A percentile compares a stretch with the other conserved stretches of the same genome.
Evolutionary conservation across 2,797 vertebrate genomes (phyloP).

Genomic region (Florisuga fusca): DNA sequence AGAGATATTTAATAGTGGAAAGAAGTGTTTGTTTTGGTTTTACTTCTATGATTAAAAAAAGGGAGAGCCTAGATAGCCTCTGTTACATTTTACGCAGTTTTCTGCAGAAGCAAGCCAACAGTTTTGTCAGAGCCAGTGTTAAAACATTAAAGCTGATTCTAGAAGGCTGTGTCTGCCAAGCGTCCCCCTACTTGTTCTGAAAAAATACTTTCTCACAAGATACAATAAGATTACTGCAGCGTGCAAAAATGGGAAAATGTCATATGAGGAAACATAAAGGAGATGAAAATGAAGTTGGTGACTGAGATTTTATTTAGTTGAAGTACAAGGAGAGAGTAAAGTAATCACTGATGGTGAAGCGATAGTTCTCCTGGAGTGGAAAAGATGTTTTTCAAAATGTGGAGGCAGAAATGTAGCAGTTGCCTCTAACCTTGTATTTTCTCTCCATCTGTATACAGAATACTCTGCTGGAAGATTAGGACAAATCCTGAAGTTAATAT

Average conservation of each 20-base stretch:
- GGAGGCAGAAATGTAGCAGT: neutral
- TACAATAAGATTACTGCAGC: neutral
- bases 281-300: neutral
- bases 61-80: neutral
- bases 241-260: neutral
- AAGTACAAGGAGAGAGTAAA: neutral
- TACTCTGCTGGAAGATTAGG: neutral
- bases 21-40: neutral
- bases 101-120: neutral
- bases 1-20: neutral
- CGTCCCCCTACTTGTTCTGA: neutral
- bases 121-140: neutral
- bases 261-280: neutral
- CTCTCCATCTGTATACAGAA: neutral
- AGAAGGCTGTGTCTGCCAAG: neutral
- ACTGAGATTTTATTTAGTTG: neutral
- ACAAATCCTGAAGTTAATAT: neutral
- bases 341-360: neutral
- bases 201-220: neutral
- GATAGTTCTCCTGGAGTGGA: neutral
- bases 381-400: neutral
- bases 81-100: neutral
- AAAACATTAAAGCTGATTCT: neutral
- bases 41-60: neutral
- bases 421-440: neutral